A percentile compares a stretch with the other conserved stretches of the same genome.
Conservation (phyloP, 2,888 invertebrate genomes). For the Encarsia formosa region DNA sequence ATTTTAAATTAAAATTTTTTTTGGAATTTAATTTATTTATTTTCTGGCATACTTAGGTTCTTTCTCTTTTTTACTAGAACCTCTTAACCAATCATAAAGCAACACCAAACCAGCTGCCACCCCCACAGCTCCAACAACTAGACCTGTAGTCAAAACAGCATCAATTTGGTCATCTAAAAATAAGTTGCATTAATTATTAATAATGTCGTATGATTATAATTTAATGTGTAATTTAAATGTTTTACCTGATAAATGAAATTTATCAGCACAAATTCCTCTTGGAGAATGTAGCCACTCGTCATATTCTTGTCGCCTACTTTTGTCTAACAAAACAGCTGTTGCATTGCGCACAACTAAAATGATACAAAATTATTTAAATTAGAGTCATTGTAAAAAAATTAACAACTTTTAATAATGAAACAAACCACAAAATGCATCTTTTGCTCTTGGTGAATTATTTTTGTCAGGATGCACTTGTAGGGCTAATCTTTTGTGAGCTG, state of each 20-base stretch:
- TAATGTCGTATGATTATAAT: neutral
- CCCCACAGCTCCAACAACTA: conserved; percentile 14
- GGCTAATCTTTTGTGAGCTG: conserved; percentile 14
- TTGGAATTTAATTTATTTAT: too few species aligned
- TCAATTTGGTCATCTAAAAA: conserved; percentile 18
- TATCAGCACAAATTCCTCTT: conserved; percentile 4
- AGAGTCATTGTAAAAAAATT: neutral
- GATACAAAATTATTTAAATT: neutral
- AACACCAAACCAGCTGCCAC: conserved; percentile 19
- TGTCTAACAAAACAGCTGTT: conserved; percentile 19
- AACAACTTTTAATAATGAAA: neutral
- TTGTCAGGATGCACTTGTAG: conserved; percentile 23
- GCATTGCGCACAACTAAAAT: conserved; percentile 17
- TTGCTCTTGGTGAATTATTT: conserved; percentile 20
- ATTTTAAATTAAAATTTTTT: too few species aligned
- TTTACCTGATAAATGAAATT: conserved; percentile 20
- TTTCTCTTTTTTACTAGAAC: conserved; percentile 4
- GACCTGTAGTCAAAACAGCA: conserved; percentile 11
- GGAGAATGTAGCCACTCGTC: conserved; percentile 10
- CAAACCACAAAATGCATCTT: conserved; percentile 21
- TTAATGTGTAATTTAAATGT: neutral
- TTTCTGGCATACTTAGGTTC: conserved; percentile 18
- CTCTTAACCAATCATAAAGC: conserved; percentile 9
- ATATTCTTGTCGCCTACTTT: conserved; percentile 17
- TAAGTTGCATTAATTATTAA: too few species aligned